These are phyloP conservation scores for Oncorhynchus kisutch DNA, from an alignment of 2,113 vertebrate species.

Conservation along the genomic window DNA sequence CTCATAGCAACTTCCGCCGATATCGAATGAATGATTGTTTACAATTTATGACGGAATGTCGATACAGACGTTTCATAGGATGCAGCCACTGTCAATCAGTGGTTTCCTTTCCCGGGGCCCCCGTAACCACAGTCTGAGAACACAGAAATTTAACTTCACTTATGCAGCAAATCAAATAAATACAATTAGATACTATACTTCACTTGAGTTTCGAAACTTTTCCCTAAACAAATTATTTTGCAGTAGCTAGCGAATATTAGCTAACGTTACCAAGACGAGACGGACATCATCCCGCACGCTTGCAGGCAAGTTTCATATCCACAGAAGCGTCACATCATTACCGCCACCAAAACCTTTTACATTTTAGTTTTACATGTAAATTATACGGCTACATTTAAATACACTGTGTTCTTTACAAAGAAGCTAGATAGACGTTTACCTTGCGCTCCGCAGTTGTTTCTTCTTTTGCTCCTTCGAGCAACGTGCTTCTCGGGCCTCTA, in stretches of 20 bases:
- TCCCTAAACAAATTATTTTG: not conserved
- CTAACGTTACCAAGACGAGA: not conserved
- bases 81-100: slow-evolving; percentile 7
- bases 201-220: not conserved
- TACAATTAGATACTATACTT: not conserved
- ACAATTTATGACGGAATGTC: not conserved
- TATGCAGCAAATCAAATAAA: not conserved
- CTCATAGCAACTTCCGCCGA: not conserved
- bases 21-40: slow-evolving; percentile 29
- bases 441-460: not conserved
- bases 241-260: no score
- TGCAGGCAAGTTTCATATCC: not conserved
- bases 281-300: not conserved
- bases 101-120: not conserved
- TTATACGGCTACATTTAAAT: not conserved
- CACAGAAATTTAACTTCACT: not conserved
- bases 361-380: not conserved
- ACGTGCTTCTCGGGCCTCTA: not conserved
- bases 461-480: not conserved
- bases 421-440: not conserved
- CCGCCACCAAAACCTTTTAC: not conserved
- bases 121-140: not conserved
- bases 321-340: not conserved
- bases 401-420: not conserved
- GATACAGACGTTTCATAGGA: slow-evolving; percentile 9